phyloP scores from a whole-genome alignment of 2,797 vertebrate species.

The Centroberyx gerrardi region DNA sequence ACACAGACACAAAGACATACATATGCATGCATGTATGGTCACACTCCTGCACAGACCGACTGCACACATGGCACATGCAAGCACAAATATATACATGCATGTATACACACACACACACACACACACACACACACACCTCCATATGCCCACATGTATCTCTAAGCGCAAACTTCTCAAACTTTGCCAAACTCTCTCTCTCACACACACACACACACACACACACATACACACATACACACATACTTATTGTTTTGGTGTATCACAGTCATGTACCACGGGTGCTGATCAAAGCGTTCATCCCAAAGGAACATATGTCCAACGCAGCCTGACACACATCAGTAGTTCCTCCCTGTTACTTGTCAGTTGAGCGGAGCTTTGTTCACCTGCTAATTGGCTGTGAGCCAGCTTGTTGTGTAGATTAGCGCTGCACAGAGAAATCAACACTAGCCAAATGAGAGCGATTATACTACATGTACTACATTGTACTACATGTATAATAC shows the following conservation, averaged over 20 bases:
- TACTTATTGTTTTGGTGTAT: neutral
- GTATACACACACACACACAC: neutral
- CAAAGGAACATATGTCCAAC: slow-evolving; percentile 3
- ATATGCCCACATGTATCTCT: too few species aligned
- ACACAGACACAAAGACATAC: neutral
- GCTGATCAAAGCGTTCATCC: neutral
- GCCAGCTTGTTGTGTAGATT: slow-evolving; percentile 9
- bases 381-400: slow-evolving; percentile 29
- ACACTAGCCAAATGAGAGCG: slow-evolving; percentile 33
- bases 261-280: neutral
- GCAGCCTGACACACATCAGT: neutral
- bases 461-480: too few species aligned
- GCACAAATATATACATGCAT: neutral
- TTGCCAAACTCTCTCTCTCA: neutral
- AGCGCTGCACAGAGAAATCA: slow-evolving; percentile 18
- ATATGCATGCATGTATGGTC: neutral
- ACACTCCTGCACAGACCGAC: neutral
- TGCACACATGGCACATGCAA: too few species aligned
- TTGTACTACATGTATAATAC: too few species aligned
- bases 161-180: too few species aligned
- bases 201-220: too few species aligned
- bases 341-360: neutral
- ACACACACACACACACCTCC: neutral
- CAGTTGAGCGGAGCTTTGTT: neutral
- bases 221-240: neutral